Conservation (phyloP, 2,113 vertebrate genomes). For the Pteruthius melanotis region DNA sequence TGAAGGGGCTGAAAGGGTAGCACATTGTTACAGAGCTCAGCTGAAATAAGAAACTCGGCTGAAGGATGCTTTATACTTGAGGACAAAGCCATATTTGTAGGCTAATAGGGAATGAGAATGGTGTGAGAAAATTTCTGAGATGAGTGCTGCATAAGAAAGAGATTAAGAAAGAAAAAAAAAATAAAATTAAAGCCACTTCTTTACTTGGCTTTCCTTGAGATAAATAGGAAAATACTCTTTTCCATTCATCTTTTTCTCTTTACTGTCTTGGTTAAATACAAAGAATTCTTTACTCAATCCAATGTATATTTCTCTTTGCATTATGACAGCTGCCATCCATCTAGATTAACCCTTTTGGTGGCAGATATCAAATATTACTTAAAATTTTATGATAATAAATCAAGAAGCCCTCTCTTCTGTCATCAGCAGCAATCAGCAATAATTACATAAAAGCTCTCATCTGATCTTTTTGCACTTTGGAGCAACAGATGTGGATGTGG, state of each 20-base stretch:
- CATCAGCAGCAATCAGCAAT: neutral
- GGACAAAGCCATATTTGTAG: neutral
- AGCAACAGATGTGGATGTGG: neutral
- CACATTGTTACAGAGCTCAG: neutral
- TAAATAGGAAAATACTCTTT: neutral
- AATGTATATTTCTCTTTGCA: neutral
- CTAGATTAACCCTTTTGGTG: neutral
- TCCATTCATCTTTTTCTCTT: neutral
- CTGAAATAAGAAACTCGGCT: neutral
- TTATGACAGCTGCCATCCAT: neutral
- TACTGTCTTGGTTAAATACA: neutral
- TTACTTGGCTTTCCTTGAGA: neutral
- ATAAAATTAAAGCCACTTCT: neutral
- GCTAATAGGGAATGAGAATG: neutral
- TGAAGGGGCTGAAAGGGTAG: neutral
- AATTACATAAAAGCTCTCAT: neutral
- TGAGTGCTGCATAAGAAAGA: neutral
- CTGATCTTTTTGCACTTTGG: neutral
- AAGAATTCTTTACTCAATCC: neutral
- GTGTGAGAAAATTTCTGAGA: neutral
- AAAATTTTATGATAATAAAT: neutral
- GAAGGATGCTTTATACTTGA: neutral
- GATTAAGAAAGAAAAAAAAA: neutral
- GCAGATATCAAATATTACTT: neutral
- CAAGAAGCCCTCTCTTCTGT: neutral